Base-by-base conservation (phyloP, 2,888 invertebrate genomes). In the Rotaria macrura region DNA sequence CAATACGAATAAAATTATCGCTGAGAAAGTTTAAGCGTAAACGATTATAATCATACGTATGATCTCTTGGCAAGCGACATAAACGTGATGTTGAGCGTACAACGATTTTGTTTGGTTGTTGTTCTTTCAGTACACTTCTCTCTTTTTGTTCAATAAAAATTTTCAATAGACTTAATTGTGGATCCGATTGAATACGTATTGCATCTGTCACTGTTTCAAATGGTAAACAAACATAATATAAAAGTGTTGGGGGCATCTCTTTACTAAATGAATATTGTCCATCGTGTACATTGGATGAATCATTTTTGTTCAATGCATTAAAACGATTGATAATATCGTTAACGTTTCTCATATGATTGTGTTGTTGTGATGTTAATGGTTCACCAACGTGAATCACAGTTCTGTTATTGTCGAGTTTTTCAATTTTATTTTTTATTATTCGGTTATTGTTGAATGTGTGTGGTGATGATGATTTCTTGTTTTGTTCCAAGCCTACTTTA, bases 121-220 rank as follows among this genome's bases (percentile, higher is more conserved):
- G 74, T 25, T 79, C 43, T 65, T 65, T 34, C 4, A 14, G 20
- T 29, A 29, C 9, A 65, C 29, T 29, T 65, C 34, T 65, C 14
- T 65, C 65, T 79, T 79, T 40, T 43, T 79, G 74, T 79, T 79
- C 74, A 43, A 79, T 79, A 12, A 79, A 79, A 40, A 79, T 79
- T 38, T 79, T 79, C 14, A 79, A 79, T 40, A 43, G 7, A 79
- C 43, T 79, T 29, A 65, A 65, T 34, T 65, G 29, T 25, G 38
- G 17, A 25, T 79, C 74, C 1, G 74, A 79, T 79, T 79, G 74
- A 10, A 79, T n/a, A 43, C 74, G 74, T 40, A 79, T 23, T 40
- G 38, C 23, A 79, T 79, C 74, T 23, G 43, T 40, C 4, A 43
- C 25, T 40, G 74, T 79, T 79, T 79, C 40, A 43, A 79, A 79